Evolutionary conservation across 1,140 invertebrate species (phyloP).

Genomic region (Diplogasteroides magnus): DNA sequence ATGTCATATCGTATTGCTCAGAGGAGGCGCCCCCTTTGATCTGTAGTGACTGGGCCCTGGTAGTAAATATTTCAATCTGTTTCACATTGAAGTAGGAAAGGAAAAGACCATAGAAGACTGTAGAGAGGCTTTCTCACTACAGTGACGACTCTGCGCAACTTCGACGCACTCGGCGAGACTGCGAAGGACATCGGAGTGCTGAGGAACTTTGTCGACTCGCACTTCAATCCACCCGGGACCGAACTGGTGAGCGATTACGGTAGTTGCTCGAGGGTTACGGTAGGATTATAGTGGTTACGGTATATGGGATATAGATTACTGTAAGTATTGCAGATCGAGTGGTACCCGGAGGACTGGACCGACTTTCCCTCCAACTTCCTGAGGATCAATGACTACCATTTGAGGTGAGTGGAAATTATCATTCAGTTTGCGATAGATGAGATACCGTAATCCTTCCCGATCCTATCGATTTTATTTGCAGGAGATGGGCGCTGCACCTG

Average conservation of each 20-base stretch:
- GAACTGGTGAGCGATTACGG: conserved; percentile 38
- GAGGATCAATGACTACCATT: conserved; percentile 67
- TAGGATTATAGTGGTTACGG: neutral
- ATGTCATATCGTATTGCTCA: too few species aligned
- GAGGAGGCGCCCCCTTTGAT: too few species aligned
- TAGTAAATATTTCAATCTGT: too few species aligned
- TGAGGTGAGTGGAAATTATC: too few species aligned
- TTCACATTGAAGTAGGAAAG: too few species aligned
- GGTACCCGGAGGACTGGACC: conserved; percentile 45
- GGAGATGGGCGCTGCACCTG: conserved; percentile 57
- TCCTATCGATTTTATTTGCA: too few species aligned
- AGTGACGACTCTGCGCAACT: conserved; percentile 46
- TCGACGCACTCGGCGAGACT: conserved; percentile 60
- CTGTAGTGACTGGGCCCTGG: too few species aligned
- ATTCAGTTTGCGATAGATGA: too few species aligned
- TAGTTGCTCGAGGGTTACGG: conserved; percentile 1
- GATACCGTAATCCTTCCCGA: too few species aligned
- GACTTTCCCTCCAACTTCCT: conserved; percentile 45
- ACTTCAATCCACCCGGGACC: conserved; percentile 63
- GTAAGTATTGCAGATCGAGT: conserved; percentile 27
- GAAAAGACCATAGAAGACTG: too few species aligned
- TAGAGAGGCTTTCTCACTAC: too few species aligned
- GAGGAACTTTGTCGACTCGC: conserved; percentile 55
- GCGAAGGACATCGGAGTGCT: conserved; percentile 67
- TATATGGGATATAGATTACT: conserved; percentile 7